Evolutionary conservation across 1,140 invertebrate genomes (phyloP).

Genomic region (Cotesia vestalis): DNA sequence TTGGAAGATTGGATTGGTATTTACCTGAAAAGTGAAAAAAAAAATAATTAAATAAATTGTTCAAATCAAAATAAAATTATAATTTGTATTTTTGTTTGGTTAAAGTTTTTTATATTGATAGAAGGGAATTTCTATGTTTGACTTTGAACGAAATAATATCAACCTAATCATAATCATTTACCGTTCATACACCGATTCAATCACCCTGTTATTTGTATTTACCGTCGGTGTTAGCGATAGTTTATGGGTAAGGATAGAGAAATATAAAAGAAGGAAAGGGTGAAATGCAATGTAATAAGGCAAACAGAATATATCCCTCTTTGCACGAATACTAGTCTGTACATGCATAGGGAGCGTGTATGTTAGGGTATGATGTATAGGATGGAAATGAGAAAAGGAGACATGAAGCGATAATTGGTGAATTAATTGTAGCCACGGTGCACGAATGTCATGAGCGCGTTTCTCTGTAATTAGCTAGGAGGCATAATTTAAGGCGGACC

Average conservation of each 20-base stretch:
- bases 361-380: conserved; percentile 6
- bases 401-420: conserved; percentile 55
- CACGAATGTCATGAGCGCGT: conserved; percentile 59
- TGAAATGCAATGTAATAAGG: conserved; percentile 1
- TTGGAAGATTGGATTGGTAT: conserved; percentile 34
- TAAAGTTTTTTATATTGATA: not conserved
- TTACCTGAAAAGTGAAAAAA: conserved; percentile 56
- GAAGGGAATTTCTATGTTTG: no score
- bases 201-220: not conserved
- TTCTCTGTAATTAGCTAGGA: conserved; percentile 59
- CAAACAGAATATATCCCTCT: not conserved
- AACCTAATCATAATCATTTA: no score
- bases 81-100: not conserved
- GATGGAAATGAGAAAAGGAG: conserved; percentile 30
- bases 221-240: conserved; percentile 7
- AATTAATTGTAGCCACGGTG: conserved; percentile 62
- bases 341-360: not conserved
- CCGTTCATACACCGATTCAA: no score
- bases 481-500: conserved; percentile 60
- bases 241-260: no score
- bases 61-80: not conserved
- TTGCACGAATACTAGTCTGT: conserved; percentile 19
- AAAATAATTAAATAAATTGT: conserved; percentile 9
- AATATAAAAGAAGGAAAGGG: not conserved
- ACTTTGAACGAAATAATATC: no score